Percentiles rank a stretch among this genome's conserved stretches.
These are phyloP conservation scores for Bubo blakistoni DNA, from an alignment of 2,113 vertebrate species.

Conservation along the genomic window DNA sequence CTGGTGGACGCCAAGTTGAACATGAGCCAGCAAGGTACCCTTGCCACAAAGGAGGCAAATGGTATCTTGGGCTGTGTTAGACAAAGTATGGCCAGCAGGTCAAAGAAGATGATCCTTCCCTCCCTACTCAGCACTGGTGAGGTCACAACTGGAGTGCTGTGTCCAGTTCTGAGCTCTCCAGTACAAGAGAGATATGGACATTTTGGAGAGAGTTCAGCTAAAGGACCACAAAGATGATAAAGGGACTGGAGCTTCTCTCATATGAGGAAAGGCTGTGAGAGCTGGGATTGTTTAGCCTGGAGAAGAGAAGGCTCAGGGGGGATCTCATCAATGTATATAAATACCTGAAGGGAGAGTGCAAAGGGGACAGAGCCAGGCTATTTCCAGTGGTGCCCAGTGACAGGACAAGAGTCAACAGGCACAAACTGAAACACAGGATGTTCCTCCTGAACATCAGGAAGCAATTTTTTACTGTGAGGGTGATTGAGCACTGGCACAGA, in stretches of 20 bases:
- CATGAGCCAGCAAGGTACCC: not conserved
- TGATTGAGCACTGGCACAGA: not conserved
- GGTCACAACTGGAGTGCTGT: not conserved
- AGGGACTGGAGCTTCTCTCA: not conserved
- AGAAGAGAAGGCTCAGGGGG: not conserved
- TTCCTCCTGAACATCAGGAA: not conserved
- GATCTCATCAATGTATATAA: not conserved
- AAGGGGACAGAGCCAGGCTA: not conserved
- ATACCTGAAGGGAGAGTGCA: not conserved
- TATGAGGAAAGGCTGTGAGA: not conserved
- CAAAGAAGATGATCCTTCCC: not conserved
- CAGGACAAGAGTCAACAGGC: not conserved
- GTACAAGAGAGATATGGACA: not conserved
- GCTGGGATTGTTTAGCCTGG: not conserved
- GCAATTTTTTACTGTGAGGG: not conserved
- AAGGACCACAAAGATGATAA: not conserved
- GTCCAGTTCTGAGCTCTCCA: not conserved
- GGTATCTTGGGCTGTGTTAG: not conserved
- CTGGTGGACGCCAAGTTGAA: not conserved
- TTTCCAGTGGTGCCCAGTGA: not conserved
- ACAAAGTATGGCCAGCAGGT: not conserved
- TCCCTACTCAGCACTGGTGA: not conserved
- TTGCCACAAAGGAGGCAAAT: not conserved
- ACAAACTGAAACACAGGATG: not conserved
- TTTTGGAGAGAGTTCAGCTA: not conserved